Evolutionary conservation across 2,888 invertebrate species (phyloP).

Genomic region (Drosophila rellima): DNA sequence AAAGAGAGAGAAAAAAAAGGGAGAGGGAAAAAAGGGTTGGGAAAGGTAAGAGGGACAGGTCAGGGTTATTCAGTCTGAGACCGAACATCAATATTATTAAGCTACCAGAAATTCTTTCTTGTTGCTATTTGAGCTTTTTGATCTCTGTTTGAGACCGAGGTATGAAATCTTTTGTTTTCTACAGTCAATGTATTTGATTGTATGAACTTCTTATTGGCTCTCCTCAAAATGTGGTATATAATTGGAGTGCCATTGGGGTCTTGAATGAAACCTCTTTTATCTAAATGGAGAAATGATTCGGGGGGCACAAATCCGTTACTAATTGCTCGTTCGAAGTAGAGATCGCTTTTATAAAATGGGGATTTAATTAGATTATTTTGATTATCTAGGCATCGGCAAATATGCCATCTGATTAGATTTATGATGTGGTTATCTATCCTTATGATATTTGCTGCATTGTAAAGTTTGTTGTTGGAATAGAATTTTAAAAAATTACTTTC

Average conservation of each 20-base stretch:
- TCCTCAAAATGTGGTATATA: slow-evolving; percentile 1
- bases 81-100: neutral
- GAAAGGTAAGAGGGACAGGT: neutral
- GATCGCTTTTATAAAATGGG: neutral
- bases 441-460: too few species aligned
- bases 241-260: neutral
- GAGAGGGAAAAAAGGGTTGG: neutral
- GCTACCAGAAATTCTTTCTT: slow-evolving; percentile 4
- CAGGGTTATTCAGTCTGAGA: neutral
- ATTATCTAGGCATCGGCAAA: neutral
- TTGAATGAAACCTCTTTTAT: slow-evolving; percentile 1
- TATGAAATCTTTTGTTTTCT: slow-evolving; percentile 12
- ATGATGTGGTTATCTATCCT: too few species aligned
- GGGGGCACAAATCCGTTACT: neutral
- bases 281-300: too few species aligned
- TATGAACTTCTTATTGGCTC: slow-evolving; percentile 11
- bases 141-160: slow-evolving; percentile 5
- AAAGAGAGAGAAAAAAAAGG: neutral
- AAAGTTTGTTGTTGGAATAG: neutral
- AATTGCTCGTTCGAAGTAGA: neutral
- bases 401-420: neutral
- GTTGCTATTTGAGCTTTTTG: slow-evolving; percentile 12
- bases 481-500: neutral
- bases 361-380: neutral
- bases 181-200: slow-evolving; percentile 13